Conservation (phyloP, 2,113 vertebrate genomes). For the Halichoeres trimaculatus region DNA sequence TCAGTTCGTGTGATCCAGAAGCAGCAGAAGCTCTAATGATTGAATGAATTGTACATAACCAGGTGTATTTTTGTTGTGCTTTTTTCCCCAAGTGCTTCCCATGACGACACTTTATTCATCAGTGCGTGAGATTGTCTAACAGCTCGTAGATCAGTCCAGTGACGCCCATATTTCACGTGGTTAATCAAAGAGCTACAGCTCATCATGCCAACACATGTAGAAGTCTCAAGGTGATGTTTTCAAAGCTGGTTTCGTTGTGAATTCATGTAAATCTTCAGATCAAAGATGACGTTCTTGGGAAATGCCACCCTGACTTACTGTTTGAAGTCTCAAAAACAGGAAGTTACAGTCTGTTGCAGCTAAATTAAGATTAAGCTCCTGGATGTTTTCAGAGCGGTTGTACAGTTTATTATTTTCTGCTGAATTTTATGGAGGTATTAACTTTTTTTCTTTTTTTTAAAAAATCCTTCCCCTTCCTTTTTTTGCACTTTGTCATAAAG, state of each 20-base stretch:
- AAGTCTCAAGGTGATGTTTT: constrained; percentile 1
- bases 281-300: constrained; percentile 23
- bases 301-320: constrained; percentile 19
- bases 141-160: constrained; percentile 14
- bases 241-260: neutral
- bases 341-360: constrained; percentile 56
- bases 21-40: constrained; percentile 41
- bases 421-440: constrained; percentile 43
- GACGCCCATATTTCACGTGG: constrained; percentile 16
- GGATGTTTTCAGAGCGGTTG: constrained; percentile 46
- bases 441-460: constrained; percentile 19
- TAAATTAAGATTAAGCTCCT: constrained; percentile 49
- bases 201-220: neutral
- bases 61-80: constrained; percentile 23
- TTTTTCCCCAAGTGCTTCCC: constrained; percentile 59
- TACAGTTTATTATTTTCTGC: constrained; percentile 51
- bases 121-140: constrained; percentile 9
- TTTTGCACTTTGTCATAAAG: constrained; percentile 74
- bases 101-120: constrained; percentile 37
- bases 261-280: constrained; percentile 14
- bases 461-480: constrained; percentile 25
- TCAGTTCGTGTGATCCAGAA: neutral
- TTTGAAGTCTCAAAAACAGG: constrained; percentile 31
- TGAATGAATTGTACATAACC: constrained; percentile 56
- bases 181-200: constrained; percentile 39